A percentile compares a stretch with the other conserved stretches of the same genome.
phyloP scores from a whole-genome alignment of 2,888 invertebrate genomes.

The Vesta saturnalis region DNA sequence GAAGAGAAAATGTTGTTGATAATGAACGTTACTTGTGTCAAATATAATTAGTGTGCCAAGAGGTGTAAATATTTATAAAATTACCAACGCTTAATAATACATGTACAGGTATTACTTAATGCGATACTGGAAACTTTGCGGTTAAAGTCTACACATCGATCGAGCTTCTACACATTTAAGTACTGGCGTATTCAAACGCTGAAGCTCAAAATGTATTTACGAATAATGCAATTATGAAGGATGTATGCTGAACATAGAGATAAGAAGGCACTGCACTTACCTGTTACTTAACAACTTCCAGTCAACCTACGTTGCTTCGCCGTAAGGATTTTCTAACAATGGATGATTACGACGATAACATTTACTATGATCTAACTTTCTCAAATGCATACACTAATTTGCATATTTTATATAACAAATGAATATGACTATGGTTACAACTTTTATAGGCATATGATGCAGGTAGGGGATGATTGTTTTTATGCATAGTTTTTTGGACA shows the following conservation, averaged over 20 bases:
- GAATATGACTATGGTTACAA: neutral
- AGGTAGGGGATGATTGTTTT: slow-evolving; percentile 1
- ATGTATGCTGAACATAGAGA: slow-evolving; percentile 28
- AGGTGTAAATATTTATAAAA: slow-evolving; percentile 1
- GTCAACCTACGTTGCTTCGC: slow-evolving; percentile 6
- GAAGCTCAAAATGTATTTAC: slow-evolving; percentile 21
- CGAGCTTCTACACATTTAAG: slow-evolving; percentile 27
- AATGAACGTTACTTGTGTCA: no score
- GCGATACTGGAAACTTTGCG: slow-evolving; percentile 19
- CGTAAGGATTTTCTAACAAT: slow-evolving; percentile 2
- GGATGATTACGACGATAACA: slow-evolving; percentile 17
- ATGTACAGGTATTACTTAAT: slow-evolving; percentile 12
- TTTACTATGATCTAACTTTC: slow-evolving; percentile 31
- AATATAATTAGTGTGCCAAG: neutral
- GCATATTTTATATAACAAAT: slow-evolving; percentile 14
- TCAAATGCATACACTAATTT: slow-evolving; percentile 37
- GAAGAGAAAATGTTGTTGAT: no score
- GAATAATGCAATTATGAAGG: slow-evolving; percentile 27
- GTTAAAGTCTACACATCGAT: slow-evolving; percentile 27
- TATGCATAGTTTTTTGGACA: neutral
- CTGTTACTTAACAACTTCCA: slow-evolving; percentile 25
- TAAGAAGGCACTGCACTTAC: slow-evolving; percentile 31
- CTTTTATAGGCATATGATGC: slow-evolving; percentile 4
- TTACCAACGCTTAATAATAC: neutral
- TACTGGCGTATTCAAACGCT: slow-evolving; percentile 24